A percentile compares a stretch with the other conserved stretches of the same genome.
Evolutionary conservation across 2,113 vertebrate genomes (phyloP).

Genomic region (Neodontobutis hainanensis): DNA sequence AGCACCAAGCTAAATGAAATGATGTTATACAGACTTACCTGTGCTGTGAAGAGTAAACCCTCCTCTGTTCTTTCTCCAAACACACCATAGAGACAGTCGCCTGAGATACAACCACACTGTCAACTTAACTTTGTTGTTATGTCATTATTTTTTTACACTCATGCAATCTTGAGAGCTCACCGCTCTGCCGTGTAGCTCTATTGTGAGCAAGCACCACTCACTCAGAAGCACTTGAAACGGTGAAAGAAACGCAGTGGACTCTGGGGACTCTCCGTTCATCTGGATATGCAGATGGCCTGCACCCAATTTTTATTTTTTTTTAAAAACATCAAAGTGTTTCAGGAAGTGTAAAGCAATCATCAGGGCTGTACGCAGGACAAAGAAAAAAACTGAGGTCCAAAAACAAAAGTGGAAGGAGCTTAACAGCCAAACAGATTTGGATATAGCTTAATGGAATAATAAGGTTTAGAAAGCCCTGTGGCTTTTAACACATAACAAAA

Average conservation of each 20-base stretch:
- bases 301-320: neutral
- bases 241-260: constrained; percentile 70
- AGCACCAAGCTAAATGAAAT: neutral
- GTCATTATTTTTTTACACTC: neutral
- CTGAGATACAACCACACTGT: constrained; percentile 45
- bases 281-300: constrained; percentile 78
- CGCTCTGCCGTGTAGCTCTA: constrained; percentile 56
- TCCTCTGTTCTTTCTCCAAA: constrained; percentile 30
- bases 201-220: constrained; percentile 74
- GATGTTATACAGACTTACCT: constrained; percentile 54
- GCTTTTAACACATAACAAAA: no score
- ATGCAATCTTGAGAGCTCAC: constrained; percentile 56
- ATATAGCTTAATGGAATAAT: no score
- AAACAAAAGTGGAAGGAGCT: no score
- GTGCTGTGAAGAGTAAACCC: constrained; percentile 29
- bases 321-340: no score
- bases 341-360: no score
- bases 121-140: neutral
- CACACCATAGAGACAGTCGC: constrained; percentile 67
- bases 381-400: no score
- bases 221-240: constrained; percentile 64
- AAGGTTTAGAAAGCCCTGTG: no score
- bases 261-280: constrained; percentile 46
- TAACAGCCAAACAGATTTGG: no score
- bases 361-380: no score